Base-by-base conservation (phyloP, 2,113 vertebrate species). In the Gopherus evgoodei region DNA sequence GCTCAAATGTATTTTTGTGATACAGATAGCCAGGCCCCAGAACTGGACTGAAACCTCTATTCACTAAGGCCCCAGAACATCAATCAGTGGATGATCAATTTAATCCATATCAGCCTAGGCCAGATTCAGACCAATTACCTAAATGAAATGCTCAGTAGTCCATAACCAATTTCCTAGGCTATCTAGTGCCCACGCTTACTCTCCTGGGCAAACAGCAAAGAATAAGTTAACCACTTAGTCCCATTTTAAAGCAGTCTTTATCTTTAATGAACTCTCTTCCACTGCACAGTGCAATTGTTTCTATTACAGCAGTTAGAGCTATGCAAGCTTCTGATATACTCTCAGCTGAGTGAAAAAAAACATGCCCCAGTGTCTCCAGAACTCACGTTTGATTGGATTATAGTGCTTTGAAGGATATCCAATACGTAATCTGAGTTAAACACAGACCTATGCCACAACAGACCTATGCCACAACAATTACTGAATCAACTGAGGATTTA, bases 401-500 rank as follows among this genome's bases (percentile, higher is more conserved):
- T 29, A 78, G 75, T 78, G n/a, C n/a, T 87, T 90, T 56, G 29
- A 87, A 90, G 80, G 11, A 24, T n/a, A 38, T 25, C 69, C 0
- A 0, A 21, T 62, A 72, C 6, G 44, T 16, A 44, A 11, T 90
- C 19, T 50, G 44, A 0, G 0, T 17, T 27, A 90, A 7, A 91
- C 38, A 50, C 29, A n/a, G 65, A 72, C 47, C 47, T 49, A 11
- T 49, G 10, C 10, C 47, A 49, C 47, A 49, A 49, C 5, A 72
- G 35, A 72, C 21, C 8, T 86, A 79, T 81, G 47, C 80, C 87
- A 62, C 42, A 72, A 38, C 82, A 84, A 24, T 42, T 89, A 31
- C 35, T 27, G 79, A 47, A 44, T 47, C 75, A 78, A 25, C 42
- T 78, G 42, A 82, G 31, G 72, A 56, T 65, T 89, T n/a, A 29